Evolutionary conservation across 2,113 vertebrate species (phyloP).

Genomic region (Dicaeum eximium): DNA sequence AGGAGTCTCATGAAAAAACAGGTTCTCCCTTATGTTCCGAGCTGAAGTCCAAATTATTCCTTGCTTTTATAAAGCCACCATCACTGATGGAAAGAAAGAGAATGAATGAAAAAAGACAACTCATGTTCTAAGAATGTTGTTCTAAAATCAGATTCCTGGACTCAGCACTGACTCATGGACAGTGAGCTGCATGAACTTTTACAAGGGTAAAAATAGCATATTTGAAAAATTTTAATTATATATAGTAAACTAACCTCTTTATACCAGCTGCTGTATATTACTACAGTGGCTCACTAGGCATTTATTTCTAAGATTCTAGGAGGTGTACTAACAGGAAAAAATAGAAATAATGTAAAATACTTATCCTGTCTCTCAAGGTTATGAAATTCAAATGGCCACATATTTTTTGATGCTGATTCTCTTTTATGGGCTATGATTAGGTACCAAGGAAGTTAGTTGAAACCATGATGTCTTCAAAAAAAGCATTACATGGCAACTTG

Average conservation of each 20-base stretch:
- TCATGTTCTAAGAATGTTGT: background rate
- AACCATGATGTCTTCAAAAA: background rate
- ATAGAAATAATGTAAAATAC: background rate
- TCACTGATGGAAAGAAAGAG: background rate
- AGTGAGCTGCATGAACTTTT: background rate
- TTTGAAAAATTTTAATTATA: background rate
- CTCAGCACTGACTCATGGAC: background rate
- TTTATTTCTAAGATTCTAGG: background rate
- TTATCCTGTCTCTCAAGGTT: background rate
- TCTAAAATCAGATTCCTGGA: background rate
- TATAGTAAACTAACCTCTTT: background rate
- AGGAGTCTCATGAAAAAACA: background rate
- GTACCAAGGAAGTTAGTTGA: background rate
- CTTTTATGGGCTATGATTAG: background rate
- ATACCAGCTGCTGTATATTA: background rate
- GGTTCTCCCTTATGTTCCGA: background rate
- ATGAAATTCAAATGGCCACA: background rate
- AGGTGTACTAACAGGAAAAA: background rate
- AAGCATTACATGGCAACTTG: background rate
- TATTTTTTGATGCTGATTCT: background rate
- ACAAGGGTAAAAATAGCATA: background rate
- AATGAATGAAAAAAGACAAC: background rate
- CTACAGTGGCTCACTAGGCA: background rate
- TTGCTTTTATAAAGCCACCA: background rate
- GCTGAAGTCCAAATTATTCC: background rate